Evolutionary conservation across 2,888 invertebrate species (phyloP).

Genomic region (Abrostola tripartita): DNA sequence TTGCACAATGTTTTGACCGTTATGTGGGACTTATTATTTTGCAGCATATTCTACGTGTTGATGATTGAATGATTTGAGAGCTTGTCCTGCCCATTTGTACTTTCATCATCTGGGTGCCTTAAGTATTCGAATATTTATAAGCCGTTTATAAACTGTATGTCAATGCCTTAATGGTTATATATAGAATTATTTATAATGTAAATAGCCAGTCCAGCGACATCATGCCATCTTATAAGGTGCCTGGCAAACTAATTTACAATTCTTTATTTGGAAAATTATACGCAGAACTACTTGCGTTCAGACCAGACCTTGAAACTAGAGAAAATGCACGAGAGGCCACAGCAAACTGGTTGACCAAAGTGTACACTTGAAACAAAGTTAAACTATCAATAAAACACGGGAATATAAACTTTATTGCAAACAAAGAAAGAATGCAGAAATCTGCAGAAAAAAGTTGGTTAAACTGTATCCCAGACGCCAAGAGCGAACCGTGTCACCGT

Average conservation of each 20-base stretch:
- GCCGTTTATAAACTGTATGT: no score
- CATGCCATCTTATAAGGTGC: conserved; percentile 36
- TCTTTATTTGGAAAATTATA: conserved; percentile 68
- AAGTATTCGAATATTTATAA: no score
- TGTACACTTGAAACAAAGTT: conserved; percentile 64
- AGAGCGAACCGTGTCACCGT: conserved; percentile 74
- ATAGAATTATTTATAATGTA: conserved; percentile 19
- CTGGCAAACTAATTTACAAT: conserved; percentile 62
- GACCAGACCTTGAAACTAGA: conserved; percentile 75
- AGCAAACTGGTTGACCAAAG: conserved; percentile 68
- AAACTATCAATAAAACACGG: background rate
- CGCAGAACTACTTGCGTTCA: conserved; percentile 60
- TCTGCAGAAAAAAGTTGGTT: conserved; percentile 47
- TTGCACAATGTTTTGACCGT: no score
- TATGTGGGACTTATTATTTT: no score
- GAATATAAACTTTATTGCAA: conserved; percentile 25
- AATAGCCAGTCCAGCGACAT: conserved; percentile 18
- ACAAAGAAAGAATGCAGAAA: conserved; percentile 6
- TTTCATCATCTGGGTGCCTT: no score
- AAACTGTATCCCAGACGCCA: conserved; percentile 66
- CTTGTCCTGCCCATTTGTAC: no score
- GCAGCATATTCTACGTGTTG: no score
- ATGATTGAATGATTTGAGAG: no score
- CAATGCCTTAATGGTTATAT: background rate
- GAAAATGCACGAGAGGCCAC: conserved; percentile 71